Evolutionary conservation across 1,140 invertebrate species (phyloP).

Genomic region (Cydia amplana): DNA sequence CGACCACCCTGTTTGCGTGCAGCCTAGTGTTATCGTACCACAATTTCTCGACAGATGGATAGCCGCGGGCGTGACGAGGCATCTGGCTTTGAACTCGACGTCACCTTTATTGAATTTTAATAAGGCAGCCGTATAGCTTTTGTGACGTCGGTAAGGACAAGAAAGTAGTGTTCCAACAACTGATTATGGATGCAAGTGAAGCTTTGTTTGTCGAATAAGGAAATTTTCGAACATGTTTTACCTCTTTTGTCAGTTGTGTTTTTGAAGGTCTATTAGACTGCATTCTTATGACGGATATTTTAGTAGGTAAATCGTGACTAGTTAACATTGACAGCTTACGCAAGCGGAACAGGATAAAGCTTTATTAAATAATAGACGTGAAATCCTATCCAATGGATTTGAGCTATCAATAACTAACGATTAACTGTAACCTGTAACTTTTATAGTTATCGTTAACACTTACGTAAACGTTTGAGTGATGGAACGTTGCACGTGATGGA

Average conservation of each 20-base stretch:
- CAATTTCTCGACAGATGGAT: neutral
- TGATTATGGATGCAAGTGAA: slow-evolving; percentile 24
- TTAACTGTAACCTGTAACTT: slow-evolving; percentile 12
- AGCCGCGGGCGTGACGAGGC: slow-evolving; percentile 31
- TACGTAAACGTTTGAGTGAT: slow-evolving; percentile 32
- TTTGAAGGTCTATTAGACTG: slow-evolving; percentile 14
- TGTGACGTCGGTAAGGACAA: slow-evolving; percentile 22
- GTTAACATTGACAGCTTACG: slow-evolving; percentile 25
- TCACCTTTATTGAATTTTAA: slow-evolving; percentile 46
- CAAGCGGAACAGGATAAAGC: slow-evolving; percentile 6
- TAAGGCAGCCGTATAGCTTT: slow-evolving; percentile 33
- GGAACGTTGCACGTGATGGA: slow-evolving; percentile 20
- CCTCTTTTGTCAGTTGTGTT: slow-evolving; percentile 23
- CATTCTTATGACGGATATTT: slow-evolving; percentile 22
- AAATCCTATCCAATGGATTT: slow-evolving; percentile 12
- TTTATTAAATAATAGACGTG: neutral
- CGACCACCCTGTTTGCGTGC: slow-evolving; percentile 19
- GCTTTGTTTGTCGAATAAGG: slow-evolving; percentile 14
- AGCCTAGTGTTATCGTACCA: slow-evolving; percentile 8
- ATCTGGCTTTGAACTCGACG: slow-evolving; percentile 41
- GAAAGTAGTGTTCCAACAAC: slow-evolving; percentile 16
- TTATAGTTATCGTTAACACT: slow-evolving; percentile 14
- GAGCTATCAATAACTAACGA: slow-evolving; percentile 20
- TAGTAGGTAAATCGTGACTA: neutral
- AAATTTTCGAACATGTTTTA: slow-evolving; percentile 25